Evolutionary conservation across 1,140 invertebrate genomes (phyloP), one percentile per base, ranked within the genome.

Genomic region (Euborellia annulipes): DNA sequence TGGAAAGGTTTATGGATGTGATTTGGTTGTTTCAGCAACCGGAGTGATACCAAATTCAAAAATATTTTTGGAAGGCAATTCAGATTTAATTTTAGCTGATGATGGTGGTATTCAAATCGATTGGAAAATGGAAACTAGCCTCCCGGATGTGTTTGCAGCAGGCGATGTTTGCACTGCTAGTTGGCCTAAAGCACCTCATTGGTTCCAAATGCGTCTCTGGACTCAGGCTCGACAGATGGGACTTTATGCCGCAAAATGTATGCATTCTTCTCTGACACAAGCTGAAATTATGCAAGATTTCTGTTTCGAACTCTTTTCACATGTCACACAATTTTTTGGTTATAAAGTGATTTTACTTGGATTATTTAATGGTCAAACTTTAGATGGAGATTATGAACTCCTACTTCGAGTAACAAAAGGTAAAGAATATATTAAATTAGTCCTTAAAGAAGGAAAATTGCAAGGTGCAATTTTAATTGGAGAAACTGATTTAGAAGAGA

Each of bases 151-250:
- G 14, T 98, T 79, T 72, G 93, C 92, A 14, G 92, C 92, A 41
- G 95, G 95, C 8, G 95, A 98, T 74, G 78, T 89, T 7, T 95
- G 90, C 56, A 72, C 72, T 50, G 78, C 82, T 21, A 61, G 61
- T 21, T 97, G 94, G 93, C 58, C 73, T 14, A 55, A 65, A 42
- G 73, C 87, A 1, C 60, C 70, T 32, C 85, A 94, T 58, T 98
- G 94, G 94, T 85, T 94, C 63, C 92, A 96, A 66, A 91, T 98
- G 82, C 70, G 91, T 40, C 62, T 98, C 2, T 99, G 95, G 95
- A 91, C 90, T 3, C 95, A 99, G 68, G 95, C 94, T 0, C 65
- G 90, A 49, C 91, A 96, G 66, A 98, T 98, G 93, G 95, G 93
- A 9, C 70, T 72, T 36, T 95, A 93, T 69, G 89, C 85, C 13